Percentiles rank a stretch among this genome's conserved stretches.
Evolutionary conservation across 2,797 vertebrate species (phyloP).

Genomic region (Garrulus glandarius): DNA sequence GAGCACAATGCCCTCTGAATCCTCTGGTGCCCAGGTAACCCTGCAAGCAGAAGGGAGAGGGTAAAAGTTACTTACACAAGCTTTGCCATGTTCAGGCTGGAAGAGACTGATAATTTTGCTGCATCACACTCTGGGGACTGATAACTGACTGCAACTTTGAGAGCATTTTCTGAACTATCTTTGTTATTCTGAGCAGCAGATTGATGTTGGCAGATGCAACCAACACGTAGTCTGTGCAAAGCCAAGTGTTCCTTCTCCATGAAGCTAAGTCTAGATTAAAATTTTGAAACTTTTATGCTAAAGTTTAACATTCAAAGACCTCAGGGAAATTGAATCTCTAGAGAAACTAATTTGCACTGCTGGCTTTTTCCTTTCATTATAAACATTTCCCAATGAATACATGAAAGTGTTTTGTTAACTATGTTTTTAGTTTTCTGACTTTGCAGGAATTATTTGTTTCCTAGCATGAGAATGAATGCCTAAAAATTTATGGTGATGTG

Average conservation of each 20-base stretch:
- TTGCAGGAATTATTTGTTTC: background rate
- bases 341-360: background rate
- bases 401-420: background rate
- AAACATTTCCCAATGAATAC: background rate
- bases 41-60: background rate
- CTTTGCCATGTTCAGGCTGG: background rate
- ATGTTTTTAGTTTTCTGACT: background rate
- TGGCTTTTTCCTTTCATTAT: background rate
- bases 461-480: background rate
- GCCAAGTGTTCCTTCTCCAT: background rate
- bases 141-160: background rate
- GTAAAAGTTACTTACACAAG: background rate
- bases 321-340: background rate
- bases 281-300: background rate
- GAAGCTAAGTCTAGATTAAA: background rate
- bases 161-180: background rate
- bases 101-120: background rate
- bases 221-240: background rate
- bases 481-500: background rate
- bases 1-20: background rate
- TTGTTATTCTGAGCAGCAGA: background rate
- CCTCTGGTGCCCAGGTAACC: background rate
- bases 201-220: background rate
- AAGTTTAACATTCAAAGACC: background rate
- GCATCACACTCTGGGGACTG: background rate